Evolutionary conservation across 2,797 vertebrate genomes (phyloP), one percentile per base, ranked within the genome.

Genomic region (Oreortyx pictus): DNA sequence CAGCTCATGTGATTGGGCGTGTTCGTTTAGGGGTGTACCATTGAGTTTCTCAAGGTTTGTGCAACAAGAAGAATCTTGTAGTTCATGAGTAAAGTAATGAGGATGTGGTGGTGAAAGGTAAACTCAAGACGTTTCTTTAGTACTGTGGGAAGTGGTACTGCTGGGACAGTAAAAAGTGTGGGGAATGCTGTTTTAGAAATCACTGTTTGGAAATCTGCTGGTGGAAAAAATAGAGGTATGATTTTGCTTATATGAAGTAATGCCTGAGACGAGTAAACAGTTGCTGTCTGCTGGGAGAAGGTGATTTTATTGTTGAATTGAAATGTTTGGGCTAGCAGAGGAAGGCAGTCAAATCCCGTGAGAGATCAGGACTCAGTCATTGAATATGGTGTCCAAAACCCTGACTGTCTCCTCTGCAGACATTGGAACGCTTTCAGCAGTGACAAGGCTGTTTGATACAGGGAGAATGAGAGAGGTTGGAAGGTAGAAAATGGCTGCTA

Each of bases 301-400:
- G 49, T 80, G 10, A 35, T 59, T 59, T 88, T 59, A 17, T 50
- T 75, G 59, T 39, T 81, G 17, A n/a, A 5, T 92, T 44, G 52
- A n/a, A 74, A 80, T 33, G 25, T 46, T 12, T 14, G 50, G 4
- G n/a, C 84, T 89, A 79, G 14, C 37, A 77, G 52, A 72, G 65
- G 65, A 78, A 78, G 27, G 13, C 43, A 71, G 57, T n/a, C 44
- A 93, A 66, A 65, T 87, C 16, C 29, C 54, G 24, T 86, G 61
- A 79, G 89, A 70, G 81, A 65, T 16, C 0, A 0, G 3, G 29
- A 49, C 25, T 64, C 0, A 0, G 9, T 61, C 33, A 37, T 49
- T 35, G 73, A 71, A 64, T 35, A 8, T 60, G 15, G 23, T 64
- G 59, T 77, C 46, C 35, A 67, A 22, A 76, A 85, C 27, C 33